Conservation (phyloP, 2,888 invertebrate species). For the Nycteola revayana region DNA sequence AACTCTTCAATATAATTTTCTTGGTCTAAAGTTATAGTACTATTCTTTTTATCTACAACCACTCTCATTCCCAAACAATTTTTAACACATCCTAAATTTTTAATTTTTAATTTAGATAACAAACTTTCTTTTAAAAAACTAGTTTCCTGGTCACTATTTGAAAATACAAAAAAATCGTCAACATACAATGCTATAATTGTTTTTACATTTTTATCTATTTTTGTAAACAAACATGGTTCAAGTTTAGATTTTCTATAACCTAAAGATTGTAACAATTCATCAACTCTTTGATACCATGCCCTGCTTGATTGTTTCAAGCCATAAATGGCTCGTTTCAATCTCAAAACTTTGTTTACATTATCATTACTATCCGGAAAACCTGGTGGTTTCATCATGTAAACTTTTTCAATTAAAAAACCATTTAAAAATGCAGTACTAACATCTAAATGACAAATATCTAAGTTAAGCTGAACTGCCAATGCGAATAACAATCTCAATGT, state of each 20-base stretch:
- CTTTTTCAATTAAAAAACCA: slow-evolving; percentile 4
- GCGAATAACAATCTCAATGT: slow-evolving; percentile 3
- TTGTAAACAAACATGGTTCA: slow-evolving; percentile 11
- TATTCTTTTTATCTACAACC: not conserved
- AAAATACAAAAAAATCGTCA: slow-evolving; percentile 20
- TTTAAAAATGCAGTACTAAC: slow-evolving; percentile 4
- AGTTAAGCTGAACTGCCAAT: not conserved
- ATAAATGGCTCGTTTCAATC: slow-evolving; percentile 2
- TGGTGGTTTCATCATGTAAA: slow-evolving; percentile 1
- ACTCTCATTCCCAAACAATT: slow-evolving; percentile 9
- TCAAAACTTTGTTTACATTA: not conserved
- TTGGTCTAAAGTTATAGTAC: not conserved
- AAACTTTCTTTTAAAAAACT: slow-evolving; percentile 3
- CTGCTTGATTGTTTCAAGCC: slow-evolving; percentile 11
- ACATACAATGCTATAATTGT: slow-evolving; percentile 17
- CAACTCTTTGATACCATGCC: slow-evolving; percentile 15
- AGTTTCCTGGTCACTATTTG: slow-evolving; percentile 4
- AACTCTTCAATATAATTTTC: slow-evolving; percentile 11
- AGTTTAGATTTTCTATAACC: slow-evolving; percentile 11
- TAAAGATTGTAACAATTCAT: slow-evolving; percentile 7
- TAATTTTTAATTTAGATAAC: slow-evolving; percentile 11
- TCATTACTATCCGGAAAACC: not conserved
- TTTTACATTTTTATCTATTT: slow-evolving; percentile 1
- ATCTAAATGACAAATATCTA: slow-evolving; percentile 3
- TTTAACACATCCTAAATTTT: slow-evolving; percentile 12